These are phyloP conservation scores for Gadopsis bispinosus DNA, from an alignment of 2,797 vertebrate species.

Conservation along the genomic window DNA sequence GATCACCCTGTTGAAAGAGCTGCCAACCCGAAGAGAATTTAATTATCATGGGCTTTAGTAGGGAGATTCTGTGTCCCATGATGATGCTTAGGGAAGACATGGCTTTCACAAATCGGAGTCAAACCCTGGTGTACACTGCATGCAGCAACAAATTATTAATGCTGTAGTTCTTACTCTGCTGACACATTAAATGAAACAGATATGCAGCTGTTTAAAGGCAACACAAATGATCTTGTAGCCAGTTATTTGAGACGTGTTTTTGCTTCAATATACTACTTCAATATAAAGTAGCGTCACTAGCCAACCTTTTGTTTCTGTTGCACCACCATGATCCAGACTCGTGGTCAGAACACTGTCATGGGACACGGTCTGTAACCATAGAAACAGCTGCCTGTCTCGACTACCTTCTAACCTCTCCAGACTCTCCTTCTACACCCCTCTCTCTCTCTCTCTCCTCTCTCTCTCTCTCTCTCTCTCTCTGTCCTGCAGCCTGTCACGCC, in stretches of 20 bases:
- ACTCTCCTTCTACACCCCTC: conserved; percentile 37
- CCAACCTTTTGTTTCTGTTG: not conserved
- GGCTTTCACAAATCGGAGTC: not conserved
- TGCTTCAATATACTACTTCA: not conserved
- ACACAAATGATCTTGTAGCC: not conserved
- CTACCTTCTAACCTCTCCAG: conserved; percentile 63
- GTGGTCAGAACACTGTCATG: conserved; percentile 27
- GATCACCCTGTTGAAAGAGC: not conserved
- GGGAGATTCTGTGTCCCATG: not conserved
- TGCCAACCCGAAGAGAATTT: not conserved
- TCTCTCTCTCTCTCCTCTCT: not conserved
- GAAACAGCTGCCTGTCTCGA: conserved; percentile 69
- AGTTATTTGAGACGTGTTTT: conserved; percentile 2
- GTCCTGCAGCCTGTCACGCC: conserved; percentile 66
- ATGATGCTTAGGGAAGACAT: not conserved
- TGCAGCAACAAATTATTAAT: not conserved
- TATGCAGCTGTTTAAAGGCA: not conserved
- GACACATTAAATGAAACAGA: conserved; percentile 11
- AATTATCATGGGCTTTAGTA: conserved; percentile 1
- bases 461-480: not conserved
- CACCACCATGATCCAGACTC: not conserved
- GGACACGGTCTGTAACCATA: conserved; percentile 57
- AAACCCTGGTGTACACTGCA: not conserved
- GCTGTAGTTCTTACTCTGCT: conserved; percentile 3
- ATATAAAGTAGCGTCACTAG: not conserved